Evolutionary conservation across 2,797 vertebrate species (phyloP).

Genomic region (Aselliscus stoliczkanus): DNA sequence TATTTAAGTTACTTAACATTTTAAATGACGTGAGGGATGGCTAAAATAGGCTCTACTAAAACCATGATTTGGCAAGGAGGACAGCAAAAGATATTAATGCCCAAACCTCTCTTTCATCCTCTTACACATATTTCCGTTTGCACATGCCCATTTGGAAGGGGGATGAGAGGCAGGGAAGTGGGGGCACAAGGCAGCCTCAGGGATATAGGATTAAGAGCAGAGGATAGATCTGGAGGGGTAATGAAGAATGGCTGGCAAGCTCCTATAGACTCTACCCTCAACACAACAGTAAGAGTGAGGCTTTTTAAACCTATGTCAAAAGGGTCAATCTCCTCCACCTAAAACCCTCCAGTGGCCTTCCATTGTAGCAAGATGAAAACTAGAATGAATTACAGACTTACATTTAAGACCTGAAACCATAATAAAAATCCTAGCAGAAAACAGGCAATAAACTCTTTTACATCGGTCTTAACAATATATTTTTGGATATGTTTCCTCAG

Average conservation of each 20-base stretch:
- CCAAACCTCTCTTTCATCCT: neutral
- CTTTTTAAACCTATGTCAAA: neutral
- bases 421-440: neutral
- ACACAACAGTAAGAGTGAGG: accelerated
- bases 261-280: neutral
- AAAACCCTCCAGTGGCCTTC: neutral
- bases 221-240: neutral
- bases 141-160: neutral
- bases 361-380: neutral
- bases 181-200: neutral
- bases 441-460: neutral
- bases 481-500: neutral
- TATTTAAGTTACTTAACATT: neutral
- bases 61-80: neutral
- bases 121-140: neutral
- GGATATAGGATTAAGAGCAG: accelerated
- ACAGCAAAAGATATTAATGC: neutral
- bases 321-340: neutral
- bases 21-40: neutral
- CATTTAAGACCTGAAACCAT: neutral
- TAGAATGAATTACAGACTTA: neutral
- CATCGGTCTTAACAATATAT: neutral
- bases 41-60: neutral
- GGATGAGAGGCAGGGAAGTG: neutral
- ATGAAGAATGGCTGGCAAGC: neutral